Evolutionary conservation across 2,113 vertebrate genomes (phyloP), one percentile per base, ranked within the genome.

Genomic region (Orientallactaga bullata): DNA sequence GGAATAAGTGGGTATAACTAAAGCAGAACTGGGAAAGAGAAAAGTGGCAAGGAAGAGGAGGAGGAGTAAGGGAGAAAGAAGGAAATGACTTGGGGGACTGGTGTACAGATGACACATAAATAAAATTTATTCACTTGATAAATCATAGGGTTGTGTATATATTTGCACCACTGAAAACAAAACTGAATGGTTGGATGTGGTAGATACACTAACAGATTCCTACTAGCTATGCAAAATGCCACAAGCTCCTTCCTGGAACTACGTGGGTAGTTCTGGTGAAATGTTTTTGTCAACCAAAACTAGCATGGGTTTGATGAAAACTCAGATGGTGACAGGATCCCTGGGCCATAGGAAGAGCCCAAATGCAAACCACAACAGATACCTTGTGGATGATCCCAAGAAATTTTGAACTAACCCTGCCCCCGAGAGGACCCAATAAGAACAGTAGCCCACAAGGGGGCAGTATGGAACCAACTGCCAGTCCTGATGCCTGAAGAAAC

Each of bases 401-500:
- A 21, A 94, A 24, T 16, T 71, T n/a, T 12, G 72, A 13, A 6
- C 23, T 8, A 3, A 84, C 26, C 68, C 5, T 0, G 58, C 30
- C 37, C 23, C 51, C 35, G 1, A 16, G 10, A n/a, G 58, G 73
- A 20, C 2, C 20, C 37, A 58, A 20, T 47, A 61, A 93, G 28
- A 35, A 2, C 0, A 0, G 30, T 32, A 83, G 68, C 28, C 95
- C 96, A 94, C 95, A 66, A 89, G 96, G 37, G 94, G 94, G 95
- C 80, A 51, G 89, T 94, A 63, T 74, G 80, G 68, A 66, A 51
- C 89, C 71, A 79, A 11, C 9, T 35, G 77, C 30, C 2, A 26
- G 66, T 60, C n/a, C 28, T 2, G 12, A n/a, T 18, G 32, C 26
- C 26, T 1, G 2, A 32, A 37, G 74, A 55, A 15, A 78, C 1